phyloP scores from a whole-genome alignment of 2,797 vertebrate species.

The Anguilla pacifica region DNA sequence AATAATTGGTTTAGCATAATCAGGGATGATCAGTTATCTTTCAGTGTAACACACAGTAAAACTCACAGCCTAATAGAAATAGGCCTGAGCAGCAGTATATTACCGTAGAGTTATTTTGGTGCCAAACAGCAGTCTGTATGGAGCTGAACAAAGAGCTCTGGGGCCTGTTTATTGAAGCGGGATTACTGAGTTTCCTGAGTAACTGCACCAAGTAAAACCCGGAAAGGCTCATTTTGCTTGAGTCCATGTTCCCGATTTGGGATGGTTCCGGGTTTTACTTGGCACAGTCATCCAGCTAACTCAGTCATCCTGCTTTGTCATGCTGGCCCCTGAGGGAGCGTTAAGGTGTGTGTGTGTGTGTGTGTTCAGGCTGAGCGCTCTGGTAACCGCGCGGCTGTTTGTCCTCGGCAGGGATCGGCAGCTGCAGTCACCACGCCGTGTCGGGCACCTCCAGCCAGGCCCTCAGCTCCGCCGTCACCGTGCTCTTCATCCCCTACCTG shows the following conservation, averaged over 20 bases:
- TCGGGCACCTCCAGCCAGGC: slow-evolving; percentile 89
- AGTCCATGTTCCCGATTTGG: no score
- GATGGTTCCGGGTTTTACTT: no score
- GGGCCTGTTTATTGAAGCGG: no score
- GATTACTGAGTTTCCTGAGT: no score
- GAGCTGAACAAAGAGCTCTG: neutral
- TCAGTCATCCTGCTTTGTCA: no score
- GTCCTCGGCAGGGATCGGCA: slow-evolving; percentile 80
- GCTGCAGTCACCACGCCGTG: slow-evolving; percentile 89
- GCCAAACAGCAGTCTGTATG: neutral
- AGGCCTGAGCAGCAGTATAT: neutral
- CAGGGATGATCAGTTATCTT: neutral
- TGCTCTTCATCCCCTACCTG: slow-evolving; percentile 93
- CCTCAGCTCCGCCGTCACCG: slow-evolving; percentile 78
- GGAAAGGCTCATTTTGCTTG: no score
- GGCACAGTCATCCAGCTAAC: no score
- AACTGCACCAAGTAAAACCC: no score
- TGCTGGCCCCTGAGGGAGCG: no score
- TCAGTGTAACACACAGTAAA: neutral
- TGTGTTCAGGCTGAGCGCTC: neutral
- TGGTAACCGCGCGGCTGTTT: neutral
- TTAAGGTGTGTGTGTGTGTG: neutral
- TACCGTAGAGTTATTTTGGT: neutral
- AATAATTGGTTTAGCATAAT: neutral
- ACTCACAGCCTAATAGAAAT: neutral